Evolutionary conservation across 1,140 invertebrate genomes (phyloP).

Genomic region (Drosophila sp.): DNA sequence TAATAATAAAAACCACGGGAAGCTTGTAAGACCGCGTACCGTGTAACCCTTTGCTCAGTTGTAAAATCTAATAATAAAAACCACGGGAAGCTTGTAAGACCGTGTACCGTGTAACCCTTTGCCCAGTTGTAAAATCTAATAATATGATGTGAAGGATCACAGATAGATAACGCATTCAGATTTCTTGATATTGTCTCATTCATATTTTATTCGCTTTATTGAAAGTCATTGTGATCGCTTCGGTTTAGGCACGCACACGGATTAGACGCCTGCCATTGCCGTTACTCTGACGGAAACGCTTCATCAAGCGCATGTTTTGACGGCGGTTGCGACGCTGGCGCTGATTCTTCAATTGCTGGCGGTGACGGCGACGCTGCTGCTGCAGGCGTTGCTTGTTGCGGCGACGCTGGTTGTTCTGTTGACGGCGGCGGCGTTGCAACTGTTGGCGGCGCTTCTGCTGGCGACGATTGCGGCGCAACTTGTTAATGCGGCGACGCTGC

Average conservation of each 20-base stretch:
- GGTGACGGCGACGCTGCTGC: slow-evolving; percentile 56
- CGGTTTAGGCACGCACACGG: slow-evolving; percentile 36
- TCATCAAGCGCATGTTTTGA: slow-evolving; percentile 44
- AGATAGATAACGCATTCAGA: too few relatives aligned
- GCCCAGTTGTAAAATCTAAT: too few relatives aligned
- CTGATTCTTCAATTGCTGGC: slow-evolving; percentile 57
- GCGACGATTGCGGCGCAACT: slow-evolving; percentile 37
- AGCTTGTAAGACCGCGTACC: too few relatives aligned
- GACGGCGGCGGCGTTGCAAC: slow-evolving; percentile 43
- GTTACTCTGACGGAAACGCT: slow-evolving; percentile 53
- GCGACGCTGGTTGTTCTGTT: slow-evolving; percentile 39
- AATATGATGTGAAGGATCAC: too few relatives aligned
- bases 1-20: too few relatives aligned
- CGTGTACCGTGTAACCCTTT: too few relatives aligned
- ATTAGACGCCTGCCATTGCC: slow-evolving; percentile 50
- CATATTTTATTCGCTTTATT: background rate
- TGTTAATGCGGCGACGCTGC: slow-evolving; percentile 40
- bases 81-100: too few relatives aligned
- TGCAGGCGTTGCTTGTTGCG: slow-evolving; percentile 54
- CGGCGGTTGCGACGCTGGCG: slow-evolving; percentile 51
- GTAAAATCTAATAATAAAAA: too few relatives aligned
- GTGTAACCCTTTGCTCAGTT: too few relatives aligned
- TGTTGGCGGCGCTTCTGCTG: slow-evolving; percentile 39
- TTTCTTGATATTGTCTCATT: background rate
- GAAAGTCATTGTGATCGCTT: background rate